phyloP scores from a whole-genome alignment of 2,888 invertebrate species.

The Eulithis prunata region DNA sequence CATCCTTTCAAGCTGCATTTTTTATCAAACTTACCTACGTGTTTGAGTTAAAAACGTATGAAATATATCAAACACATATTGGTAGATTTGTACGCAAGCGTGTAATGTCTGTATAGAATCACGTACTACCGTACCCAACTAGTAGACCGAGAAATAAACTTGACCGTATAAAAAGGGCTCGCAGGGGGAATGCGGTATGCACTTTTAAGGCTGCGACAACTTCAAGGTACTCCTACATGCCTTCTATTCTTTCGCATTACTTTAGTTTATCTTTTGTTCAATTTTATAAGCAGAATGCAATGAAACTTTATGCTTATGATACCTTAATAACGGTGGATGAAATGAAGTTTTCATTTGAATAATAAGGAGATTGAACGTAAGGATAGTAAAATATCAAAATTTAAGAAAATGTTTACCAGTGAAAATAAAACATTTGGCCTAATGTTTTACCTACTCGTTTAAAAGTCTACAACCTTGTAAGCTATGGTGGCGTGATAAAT shows the following conservation, averaged over 20 bases:
- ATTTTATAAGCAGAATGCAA: constrained; percentile 14
- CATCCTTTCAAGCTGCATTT: too few relatives aligned
- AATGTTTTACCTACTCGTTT: not conserved
- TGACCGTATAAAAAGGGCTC: constrained; percentile 66
- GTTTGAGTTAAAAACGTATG: too few relatives aligned
- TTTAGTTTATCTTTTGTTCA: constrained; percentile 18
- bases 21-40: too few relatives aligned
- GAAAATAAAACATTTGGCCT: not conserved
- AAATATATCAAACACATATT: not conserved
- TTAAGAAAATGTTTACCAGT: not conserved
- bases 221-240: constrained; percentile 29
- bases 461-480: not conserved
- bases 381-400: not conserved
- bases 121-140: constrained; percentile 2
- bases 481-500: not conserved
- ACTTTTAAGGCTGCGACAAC: constrained; percentile 74
- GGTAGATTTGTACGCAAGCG: not conserved
- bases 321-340: constrained; percentile 10
- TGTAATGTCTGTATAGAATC: not conserved
- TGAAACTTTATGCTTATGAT: constrained; percentile 10
- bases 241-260: constrained; percentile 33
- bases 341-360: constrained; percentile 16
- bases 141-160: constrained; percentile 56
- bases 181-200: constrained; percentile 74
- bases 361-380: not conserved